Evolutionary conservation across 2,888 invertebrate species (phyloP).

Genomic region (Ganaspis brasiliensis): DNA sequence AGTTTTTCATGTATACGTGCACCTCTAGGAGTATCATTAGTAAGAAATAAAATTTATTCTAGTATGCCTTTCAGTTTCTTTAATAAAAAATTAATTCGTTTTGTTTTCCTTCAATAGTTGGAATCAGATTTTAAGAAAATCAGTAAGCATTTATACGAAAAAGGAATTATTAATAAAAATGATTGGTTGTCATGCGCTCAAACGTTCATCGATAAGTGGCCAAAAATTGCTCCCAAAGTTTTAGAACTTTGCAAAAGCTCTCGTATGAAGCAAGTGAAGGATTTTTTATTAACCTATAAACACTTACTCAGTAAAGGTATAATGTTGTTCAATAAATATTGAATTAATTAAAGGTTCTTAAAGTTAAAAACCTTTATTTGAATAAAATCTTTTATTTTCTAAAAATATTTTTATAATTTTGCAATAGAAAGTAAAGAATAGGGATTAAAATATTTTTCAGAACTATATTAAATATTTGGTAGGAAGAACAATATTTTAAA

Average conservation of each 20-base stretch:
- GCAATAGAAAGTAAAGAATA: too few species aligned
- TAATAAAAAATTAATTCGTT: too few species aligned
- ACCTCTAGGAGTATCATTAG: too few species aligned
- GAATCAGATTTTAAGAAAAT: neutral
- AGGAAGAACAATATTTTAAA: neutral
- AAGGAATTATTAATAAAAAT: neutral
- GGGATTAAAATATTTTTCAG: too few species aligned
- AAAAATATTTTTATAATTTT: too few species aligned
- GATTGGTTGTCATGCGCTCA: neutral
- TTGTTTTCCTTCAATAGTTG: neutral
- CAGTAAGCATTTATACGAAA: neutral
- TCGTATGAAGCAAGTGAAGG: slow-evolving; percentile 1
- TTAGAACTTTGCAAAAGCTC: neutral
- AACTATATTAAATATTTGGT: too few species aligned
- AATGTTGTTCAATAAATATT: neutral
- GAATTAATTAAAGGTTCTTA: too few species aligned
- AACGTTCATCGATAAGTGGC: neutral
- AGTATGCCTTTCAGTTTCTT: too few species aligned
- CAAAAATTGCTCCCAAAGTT: neutral
- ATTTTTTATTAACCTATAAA: neutral
- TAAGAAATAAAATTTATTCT: too few species aligned
- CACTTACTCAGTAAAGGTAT: neutral
- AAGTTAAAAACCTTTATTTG: too few species aligned
- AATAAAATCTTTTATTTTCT: too few species aligned
- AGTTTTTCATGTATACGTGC: too few species aligned